Conservation (phyloP, 1,140 invertebrate genomes). For the Zaprionus nigranus region DNA sequence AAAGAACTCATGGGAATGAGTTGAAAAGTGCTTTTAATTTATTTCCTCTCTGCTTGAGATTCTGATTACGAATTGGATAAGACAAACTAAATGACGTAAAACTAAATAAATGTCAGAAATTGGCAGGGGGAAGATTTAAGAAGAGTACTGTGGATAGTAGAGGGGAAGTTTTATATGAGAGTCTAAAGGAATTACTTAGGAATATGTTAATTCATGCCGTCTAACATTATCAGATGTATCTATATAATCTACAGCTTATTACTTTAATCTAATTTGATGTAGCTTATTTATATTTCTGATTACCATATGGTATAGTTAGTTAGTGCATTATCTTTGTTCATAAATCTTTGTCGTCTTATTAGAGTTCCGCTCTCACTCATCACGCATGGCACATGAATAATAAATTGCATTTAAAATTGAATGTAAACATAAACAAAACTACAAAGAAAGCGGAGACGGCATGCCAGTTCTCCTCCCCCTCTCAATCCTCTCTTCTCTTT, state of each 20-base stretch:
- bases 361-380: constrained; percentile 13
- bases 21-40: constrained; percentile 22
- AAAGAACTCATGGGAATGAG: constrained; percentile 29
- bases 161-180: too few relatives aligned
- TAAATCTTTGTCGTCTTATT: constrained; percentile 18
- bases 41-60: constrained; percentile 12
- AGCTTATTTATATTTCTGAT: background rate
- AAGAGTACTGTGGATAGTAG: background rate
- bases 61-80: constrained; percentile 17
- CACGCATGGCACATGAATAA: constrained; percentile 29
- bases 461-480: background rate
- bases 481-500: background rate
- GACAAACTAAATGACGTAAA: background rate
- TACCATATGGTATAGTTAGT: background rate
- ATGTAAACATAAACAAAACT: constrained; percentile 37
- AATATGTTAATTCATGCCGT: too few relatives aligned
- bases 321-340: background rate
- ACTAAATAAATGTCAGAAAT: constrained; percentile 1
- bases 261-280: background rate
- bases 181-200: too few relatives aligned
- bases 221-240: too few relatives aligned
- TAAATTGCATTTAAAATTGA: constrained; percentile 37
- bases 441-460: constrained; percentile 43
- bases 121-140: background rate
- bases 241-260: background rate